Percentiles rank a stretch among this genome's conserved stretches.
phyloP scores from a whole-genome alignment of 2,888 invertebrate genomes.

The Meganola albula region DNA sequence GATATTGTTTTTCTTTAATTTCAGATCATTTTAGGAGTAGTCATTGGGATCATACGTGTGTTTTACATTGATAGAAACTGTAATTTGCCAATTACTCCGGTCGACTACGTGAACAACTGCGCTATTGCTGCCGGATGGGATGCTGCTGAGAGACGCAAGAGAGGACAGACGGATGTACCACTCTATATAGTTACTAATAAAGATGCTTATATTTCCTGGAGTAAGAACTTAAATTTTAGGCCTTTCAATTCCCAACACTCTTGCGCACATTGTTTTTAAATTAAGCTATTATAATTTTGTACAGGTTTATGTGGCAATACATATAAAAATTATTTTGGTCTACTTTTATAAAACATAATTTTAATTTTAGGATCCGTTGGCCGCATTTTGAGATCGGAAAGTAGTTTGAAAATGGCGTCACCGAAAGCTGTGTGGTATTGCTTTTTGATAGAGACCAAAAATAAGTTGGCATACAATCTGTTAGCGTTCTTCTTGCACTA shows the following conservation, averaged over 20 bases:
- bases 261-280: too few relatives aligned
- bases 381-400: rapidly evolving
- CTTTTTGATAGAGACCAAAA: slow-evolving; percentile 9
- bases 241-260: too few relatives aligned
- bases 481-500: slow-evolving; percentile 22
- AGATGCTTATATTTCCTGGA: neutral
- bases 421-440: slow-evolving; percentile 19
- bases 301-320: too few relatives aligned
- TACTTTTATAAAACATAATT: too few relatives aligned
- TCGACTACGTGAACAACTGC: slow-evolving; percentile 20
- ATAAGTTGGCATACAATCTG: slow-evolving; percentile 12
- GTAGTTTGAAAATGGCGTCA: rapidly evolving
- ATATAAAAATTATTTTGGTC: too few relatives aligned
- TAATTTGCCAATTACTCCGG: slow-evolving; percentile 4
- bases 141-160: slow-evolving; percentile 3
- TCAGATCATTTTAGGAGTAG: slow-evolving; percentile 8
- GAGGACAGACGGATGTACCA: neutral
- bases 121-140: slow-evolving; percentile 15
- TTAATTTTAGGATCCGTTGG: slow-evolving; percentile 5
- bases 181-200: slow-evolving; percentile 8
- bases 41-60: slow-evolving; percentile 9
- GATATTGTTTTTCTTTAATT: neutral
- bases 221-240: too few relatives aligned
- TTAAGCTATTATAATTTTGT: too few relatives aligned
- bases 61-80: slow-evolving; percentile 4